Evolutionary conservation across 1,140 invertebrate species (phyloP), one percentile per base, ranked within the genome.

Genomic region (Trichonephila inaurata): DNA sequence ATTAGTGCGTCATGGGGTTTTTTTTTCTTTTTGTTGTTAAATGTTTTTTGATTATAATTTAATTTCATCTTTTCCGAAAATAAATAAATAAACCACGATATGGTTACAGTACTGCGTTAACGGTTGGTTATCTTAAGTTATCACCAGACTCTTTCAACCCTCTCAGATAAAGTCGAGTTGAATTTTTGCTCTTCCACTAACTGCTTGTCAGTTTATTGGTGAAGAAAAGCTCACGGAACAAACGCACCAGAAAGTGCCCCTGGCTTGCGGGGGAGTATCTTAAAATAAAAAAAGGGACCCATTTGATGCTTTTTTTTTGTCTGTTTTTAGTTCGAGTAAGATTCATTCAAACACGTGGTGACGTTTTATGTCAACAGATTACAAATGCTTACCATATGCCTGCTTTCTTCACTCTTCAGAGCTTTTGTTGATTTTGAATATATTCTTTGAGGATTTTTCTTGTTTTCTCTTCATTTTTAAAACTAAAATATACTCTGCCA

Each of bases 351-450:
- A 77, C 92, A 93, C 69, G 85, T 93, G 92, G 66, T 77, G 92
- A 88, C 66, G 85, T 60, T 89, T 93, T 62, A 28, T 51, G 92
- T 93, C 92, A 93, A 93, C 92, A 89, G 58, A 81, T 89, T 88
- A 88, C 92, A 89, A 93, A 93, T 93, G 92, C 92, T 69, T 40
- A 89, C 92, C 85, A 93, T 81, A 87, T 93, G 92, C 60, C n/a
- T 58, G 18, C 58, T 60, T 28, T 85, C 51, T 85, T 28, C 40
- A 40, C n/a, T 81, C 24, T 18, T 83, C 81, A 21, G 19, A 40
- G 21, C 44, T 51, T 58, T 61, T 85, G 44, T 58, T 61, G 21
- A 69, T 24, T 69, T 28, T 14, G n/a, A n/a, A 24, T 85, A 21
- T 51, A n/a, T 21, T n/a, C 58, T 85, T 85, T 24, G 40, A 18